A percentile compares a stretch with the other conserved stretches of the same genome.
Evolutionary conservation across 2,797 vertebrate species (phyloP).

Genomic region (Gymnoscopelus microlampas): DNA sequence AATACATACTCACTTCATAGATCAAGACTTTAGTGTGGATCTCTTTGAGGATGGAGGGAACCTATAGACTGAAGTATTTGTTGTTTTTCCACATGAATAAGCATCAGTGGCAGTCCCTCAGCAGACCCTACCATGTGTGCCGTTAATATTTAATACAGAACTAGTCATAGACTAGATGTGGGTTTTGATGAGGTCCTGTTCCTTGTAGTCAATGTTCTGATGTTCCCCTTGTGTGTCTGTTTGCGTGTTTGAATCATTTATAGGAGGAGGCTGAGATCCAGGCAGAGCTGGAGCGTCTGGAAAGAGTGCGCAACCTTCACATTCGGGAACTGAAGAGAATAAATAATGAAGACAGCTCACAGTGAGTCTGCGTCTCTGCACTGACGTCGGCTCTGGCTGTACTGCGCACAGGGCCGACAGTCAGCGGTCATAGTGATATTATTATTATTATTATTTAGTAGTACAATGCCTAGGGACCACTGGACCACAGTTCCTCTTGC

Average conservation of each 20-base stretch:
- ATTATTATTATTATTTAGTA: no score
- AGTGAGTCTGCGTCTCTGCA: conserved; percentile 84
- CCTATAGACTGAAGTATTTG: conserved; percentile 36
- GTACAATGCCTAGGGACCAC: no score
- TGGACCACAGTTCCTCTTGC: no score
- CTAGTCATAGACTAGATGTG: conserved; percentile 54
- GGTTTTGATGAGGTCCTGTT: conserved; percentile 60
- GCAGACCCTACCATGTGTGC: conserved; percentile 47
- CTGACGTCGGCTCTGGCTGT: conserved; percentile 40
- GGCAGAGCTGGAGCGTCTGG: conserved; percentile 97
- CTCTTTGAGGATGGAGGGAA: conserved; percentile 7
- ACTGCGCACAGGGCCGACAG: background rate
- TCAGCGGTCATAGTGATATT: background rate
- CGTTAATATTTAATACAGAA: conserved; percentile 66
- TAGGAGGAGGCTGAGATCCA: conserved; percentile 99
- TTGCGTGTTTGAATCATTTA: conserved; percentile 80
- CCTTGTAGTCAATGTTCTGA: conserved; percentile 59
- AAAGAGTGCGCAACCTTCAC: conserved; percentile 99
- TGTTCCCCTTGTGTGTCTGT: conserved; percentile 60
- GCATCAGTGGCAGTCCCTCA: conserved; percentile 30
- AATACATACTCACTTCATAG: background rate
- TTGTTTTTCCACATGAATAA: conserved; percentile 52
- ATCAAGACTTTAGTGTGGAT: conserved; percentile 13
- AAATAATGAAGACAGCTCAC: conserved; percentile 99
- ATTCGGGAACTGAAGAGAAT: conserved; percentile 99